Percentiles rank a stretch among this genome's conserved stretches.
These are phyloP conservation scores for Eciton burchellii DNA, from an alignment of 1,140 invertebrate species.

Conservation along the genomic window DNA sequence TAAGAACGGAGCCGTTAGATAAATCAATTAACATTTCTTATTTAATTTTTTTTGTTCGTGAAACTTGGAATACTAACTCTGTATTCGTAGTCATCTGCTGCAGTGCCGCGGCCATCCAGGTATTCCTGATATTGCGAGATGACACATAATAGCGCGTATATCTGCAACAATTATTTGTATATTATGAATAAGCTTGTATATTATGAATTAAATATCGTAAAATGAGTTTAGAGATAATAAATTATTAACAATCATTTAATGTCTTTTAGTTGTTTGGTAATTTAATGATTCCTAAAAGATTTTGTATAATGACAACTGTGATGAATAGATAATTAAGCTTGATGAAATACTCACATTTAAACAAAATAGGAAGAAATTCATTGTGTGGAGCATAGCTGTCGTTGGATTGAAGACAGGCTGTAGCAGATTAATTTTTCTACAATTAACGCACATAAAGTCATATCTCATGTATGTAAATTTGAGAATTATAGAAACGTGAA, in stretches of 20 bases:
- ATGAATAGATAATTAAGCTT: background rate
- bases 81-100: constrained; percentile 86
- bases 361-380: constrained; percentile 88
- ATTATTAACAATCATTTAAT: background rate
- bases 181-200: background rate
- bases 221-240: background rate
- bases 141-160: constrained; percentile 92
- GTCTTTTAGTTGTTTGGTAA: background rate
- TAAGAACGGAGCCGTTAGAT: constrained; percentile 23
- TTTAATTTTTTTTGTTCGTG: constrained; percentile 46
- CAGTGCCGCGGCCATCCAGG: constrained; percentile 90
- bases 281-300: background rate
- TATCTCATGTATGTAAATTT: background rate
- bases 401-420: constrained; percentile 88
- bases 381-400: constrained; percentile 88
- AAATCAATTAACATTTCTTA: constrained; percentile 67
- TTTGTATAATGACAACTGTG: background rate
- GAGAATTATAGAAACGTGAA: too few relatives aligned
- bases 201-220: background rate
- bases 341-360: constrained; percentile 87
- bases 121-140: constrained; percentile 94
- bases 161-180: constrained; percentile 85
- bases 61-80: constrained; percentile 80
- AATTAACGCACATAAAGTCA: background rate
- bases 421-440: constrained; percentile 79